A percentile compares a stretch with the other conserved stretches of the same genome.
Conservation (phyloP, 2,113 vertebrate genomes). For the Bostrychus sinensis region DNA sequence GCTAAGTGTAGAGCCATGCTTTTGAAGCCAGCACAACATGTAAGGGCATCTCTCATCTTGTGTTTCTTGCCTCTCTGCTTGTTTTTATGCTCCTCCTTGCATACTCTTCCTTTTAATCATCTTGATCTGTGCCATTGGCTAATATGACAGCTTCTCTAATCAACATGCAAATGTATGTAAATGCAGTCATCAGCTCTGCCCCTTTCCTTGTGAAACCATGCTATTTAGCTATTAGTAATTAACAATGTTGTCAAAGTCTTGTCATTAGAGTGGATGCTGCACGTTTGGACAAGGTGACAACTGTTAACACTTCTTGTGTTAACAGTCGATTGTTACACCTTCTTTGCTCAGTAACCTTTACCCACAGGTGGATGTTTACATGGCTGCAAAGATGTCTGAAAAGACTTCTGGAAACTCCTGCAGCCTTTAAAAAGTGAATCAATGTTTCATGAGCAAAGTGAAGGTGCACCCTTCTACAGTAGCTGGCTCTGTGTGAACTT, state of each 20-base stretch:
- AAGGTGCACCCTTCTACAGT: slow-evolving; percentile 18
- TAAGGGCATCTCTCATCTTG: slow-evolving; percentile 1
- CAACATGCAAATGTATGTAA: slow-evolving; percentile 78
- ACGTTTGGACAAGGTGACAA: slow-evolving; percentile 45
- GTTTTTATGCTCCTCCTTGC: background rate
- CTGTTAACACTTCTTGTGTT: slow-evolving; percentile 43
- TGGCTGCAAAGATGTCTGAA: slow-evolving; percentile 25
- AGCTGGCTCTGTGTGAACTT: slow-evolving; percentile 6
- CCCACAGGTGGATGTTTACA: slow-evolving; percentile 34
- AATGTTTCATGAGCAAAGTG: slow-evolving; percentile 41
- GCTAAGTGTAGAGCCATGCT: slow-evolving; percentile 23
- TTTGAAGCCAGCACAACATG: background rate
- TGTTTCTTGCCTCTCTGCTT: background rate
- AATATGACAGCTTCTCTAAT: slow-evolving; percentile 61
- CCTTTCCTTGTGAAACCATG: slow-evolving; percentile 55
- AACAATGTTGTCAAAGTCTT: slow-evolving; percentile 52
- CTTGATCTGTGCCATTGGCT: slow-evolving; percentile 49
- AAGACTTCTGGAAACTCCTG: slow-evolving; percentile 40
- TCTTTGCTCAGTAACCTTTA: slow-evolving; percentile 37
- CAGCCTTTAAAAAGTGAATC: slow-evolving; percentile 53
- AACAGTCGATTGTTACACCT: slow-evolving; percentile 20
- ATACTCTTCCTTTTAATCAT: slow-evolving; percentile 36
- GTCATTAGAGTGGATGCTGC: slow-evolving; percentile 43
- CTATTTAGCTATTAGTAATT: slow-evolving; percentile 66
- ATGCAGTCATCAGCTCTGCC: slow-evolving; percentile 55